Evolutionary conservation across 2,888 invertebrate species (phyloP), one percentile per base, ranked within the genome.

Genomic region (Crematogaster levior): DNA sequence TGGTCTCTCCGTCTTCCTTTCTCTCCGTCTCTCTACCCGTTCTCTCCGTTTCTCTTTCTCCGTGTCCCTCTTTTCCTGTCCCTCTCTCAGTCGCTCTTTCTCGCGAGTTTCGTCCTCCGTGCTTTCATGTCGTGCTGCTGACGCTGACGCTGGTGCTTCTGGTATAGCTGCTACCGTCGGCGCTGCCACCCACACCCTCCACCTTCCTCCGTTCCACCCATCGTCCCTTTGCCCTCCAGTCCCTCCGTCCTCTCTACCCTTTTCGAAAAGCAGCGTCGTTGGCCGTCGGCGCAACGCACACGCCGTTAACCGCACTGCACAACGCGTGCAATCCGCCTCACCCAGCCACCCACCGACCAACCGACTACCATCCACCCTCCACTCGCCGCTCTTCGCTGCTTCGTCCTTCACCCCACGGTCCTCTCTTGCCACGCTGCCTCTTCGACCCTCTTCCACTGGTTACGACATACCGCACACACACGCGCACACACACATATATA

Each of bases 281-380:
- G 92, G 90, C 91, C 92, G 91, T 92, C 92, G 92, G 91, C 92
- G 91, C 92, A 93, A 93, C 93, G 93, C 93, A 93, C 93, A 92
- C 93, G 91, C 92, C 91, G 92, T 92, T 92, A 93, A 93, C 93
- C 93, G 91, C 92, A 92, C 91, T 93, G 93, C 93, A 93, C 91
- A 93, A 92, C 93, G 93, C 93, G 91, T 93, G 91, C 92, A 92
- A 91, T 91, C 89, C 90, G 84, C 91, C 91, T 87, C 83, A 65
- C 86, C 53, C 72, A 72, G 18, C 65, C 81, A 51, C 80, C 72
- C 79, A 82, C 82, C 70, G 48, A 83, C 77, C 68, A 61, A 72
- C 74, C 75, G 73, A 72, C 85, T 72, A 79, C 70, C 63, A 66
- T 83, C 84, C 66, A 58, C 84, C 81, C 83, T 60, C 60, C 75